Evolutionary conservation across 1,140 invertebrate species (phyloP), one percentile per base, ranked within the genome.

Genomic region (Drosophila persimilis): DNA sequence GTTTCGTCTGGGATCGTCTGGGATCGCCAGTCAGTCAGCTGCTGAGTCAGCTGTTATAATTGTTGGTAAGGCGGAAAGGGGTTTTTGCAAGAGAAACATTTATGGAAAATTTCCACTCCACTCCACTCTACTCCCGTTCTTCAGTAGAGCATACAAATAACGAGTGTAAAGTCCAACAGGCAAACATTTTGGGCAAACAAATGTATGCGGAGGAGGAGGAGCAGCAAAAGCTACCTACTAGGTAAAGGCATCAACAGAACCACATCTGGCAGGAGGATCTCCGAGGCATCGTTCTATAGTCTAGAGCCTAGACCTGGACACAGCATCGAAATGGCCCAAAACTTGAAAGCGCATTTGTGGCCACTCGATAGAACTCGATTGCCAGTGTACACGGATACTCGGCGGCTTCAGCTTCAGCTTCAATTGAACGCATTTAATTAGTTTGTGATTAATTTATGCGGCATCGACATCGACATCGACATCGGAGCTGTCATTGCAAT

Each of bases 41-140:
- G 65, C 65, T 69, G 65, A 69, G 65, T 69, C 65, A 69, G 65
- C 65, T 69, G 60, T 43, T 69, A 63, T 69, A 69, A 69, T 69
- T 69, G 59, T 69, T 69, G 65, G 35, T 58, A 62, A 61, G 45
- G 51, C 44, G 45, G 31, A 17, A 52, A 53, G 52, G 52, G 58
- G 46, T 53, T 61, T 29, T 6, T 48, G 35, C 20, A 29, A 20
- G 26, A 24, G 26, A 24, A 62, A 26, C 22, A 17, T 35, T 22
- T 26, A 48, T 69, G 59, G 52, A 45, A 56, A 69, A 56, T 69
- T 63, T 50, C 39, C 65, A 63, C 31, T 31, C 31, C 4, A 26
- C 24, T 5, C 24, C 0, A 26, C 24, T 31, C 2, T 8, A 31
- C 31, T 31, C 8, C 7, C 2, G 41, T 24, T 57, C 24, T 54